Percentiles rank a stretch among this genome's conserved stretches.
phyloP scores from a whole-genome alignment of 2,888 invertebrate genomes.

The Athetis lepigone region DNA sequence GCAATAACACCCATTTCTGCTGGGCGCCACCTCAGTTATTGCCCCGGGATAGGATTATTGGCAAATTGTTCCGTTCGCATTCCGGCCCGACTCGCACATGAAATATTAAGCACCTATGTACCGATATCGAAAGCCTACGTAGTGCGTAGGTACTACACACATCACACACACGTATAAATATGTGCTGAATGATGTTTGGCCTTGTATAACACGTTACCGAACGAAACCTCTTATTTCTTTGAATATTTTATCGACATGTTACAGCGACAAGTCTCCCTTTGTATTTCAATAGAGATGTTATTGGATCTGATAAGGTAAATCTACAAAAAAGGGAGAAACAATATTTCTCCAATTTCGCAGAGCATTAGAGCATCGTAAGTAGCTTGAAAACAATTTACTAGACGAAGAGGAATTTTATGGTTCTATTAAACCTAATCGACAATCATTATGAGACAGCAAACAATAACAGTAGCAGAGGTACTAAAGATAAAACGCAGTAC shows the following conservation, averaged over 20 bases:
- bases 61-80: slow-evolving; percentile 89
- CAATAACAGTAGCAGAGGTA: slow-evolving; percentile 50
- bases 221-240: slow-evolving; percentile 39
- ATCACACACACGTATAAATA: slow-evolving; percentile 52
- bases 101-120: slow-evolving; percentile 86
- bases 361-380: slow-evolving; percentile 14
- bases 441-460: slow-evolving; percentile 50
- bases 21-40: slow-evolving; percentile 86
- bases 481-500: slow-evolving; percentile 60
- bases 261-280: slow-evolving; percentile 27
- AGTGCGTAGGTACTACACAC: slow-evolving; percentile 47
- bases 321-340: slow-evolving; percentile 10
- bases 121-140: slow-evolving; percentile 63
- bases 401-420: slow-evolving; percentile 42
- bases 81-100: slow-evolving; percentile 83
- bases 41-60: slow-evolving; percentile 88
- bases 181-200: slow-evolving; percentile 53
- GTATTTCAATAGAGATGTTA: slow-evolving; percentile 40
- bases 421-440: slow-evolving; percentile 55
- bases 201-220: slow-evolving; percentile 43
- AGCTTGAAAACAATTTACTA: slow-evolving; percentile 31
- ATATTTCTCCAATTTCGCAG: slow-evolving; percentile 6
- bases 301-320: slow-evolving; percentile 31
- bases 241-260: slow-evolving; percentile 37
- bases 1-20: slow-evolving; percentile 86